Evolutionary conservation across 2,113 vertebrate species (phyloP), one percentile per base, ranked within the genome.

Genomic region (Penelope pileata): DNA sequence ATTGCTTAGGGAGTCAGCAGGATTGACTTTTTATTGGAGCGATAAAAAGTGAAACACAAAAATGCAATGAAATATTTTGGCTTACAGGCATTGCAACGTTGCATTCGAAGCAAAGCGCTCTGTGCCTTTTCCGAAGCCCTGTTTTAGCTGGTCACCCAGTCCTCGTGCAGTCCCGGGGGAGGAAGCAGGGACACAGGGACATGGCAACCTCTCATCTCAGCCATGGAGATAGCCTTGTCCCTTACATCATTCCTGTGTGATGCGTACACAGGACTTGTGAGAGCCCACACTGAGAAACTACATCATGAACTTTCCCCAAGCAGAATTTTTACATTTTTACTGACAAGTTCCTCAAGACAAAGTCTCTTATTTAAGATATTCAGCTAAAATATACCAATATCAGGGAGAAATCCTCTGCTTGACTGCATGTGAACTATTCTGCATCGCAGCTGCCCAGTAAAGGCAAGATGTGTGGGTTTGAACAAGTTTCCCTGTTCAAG

Each of bases 311-410:
- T 84, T 92, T 36, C 13, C 29, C 59, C 32, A 3, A 59, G 38
- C 0, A 0, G 26, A n/a, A 27, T 62, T 91, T 94, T 64, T 72
- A 86, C 3, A 3, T 64, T n/a, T n/a, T n/a, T 36, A 23, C 27
- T 60, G 62, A 51, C 23, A 88, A 88, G 76, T 60, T 47, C 32
- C 16, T 51, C 21, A 72, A 51, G 24, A 45, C 9, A 36, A 81
- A 94, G 27, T 40, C 5, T 1, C 24, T 50, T 53, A 69, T 23
- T 4, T 5, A 69, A 92, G 85, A 68, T 50, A 79, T 32, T 66
- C 58, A 79, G 32, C 1, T 85, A 58, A 91, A 42, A 36, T 6
- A 54, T 3, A 7, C 30, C 13, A 12, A 7, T 51, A 27, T 24
- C 32, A 59, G 4, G 51, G 18, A 84, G 5, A 51, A 92, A 53